A percentile compares a stretch with the other conserved stretches of the same genome.
Conservation (phyloP, 2,113 vertebrate genomes). For the Puma concolor region DNA sequence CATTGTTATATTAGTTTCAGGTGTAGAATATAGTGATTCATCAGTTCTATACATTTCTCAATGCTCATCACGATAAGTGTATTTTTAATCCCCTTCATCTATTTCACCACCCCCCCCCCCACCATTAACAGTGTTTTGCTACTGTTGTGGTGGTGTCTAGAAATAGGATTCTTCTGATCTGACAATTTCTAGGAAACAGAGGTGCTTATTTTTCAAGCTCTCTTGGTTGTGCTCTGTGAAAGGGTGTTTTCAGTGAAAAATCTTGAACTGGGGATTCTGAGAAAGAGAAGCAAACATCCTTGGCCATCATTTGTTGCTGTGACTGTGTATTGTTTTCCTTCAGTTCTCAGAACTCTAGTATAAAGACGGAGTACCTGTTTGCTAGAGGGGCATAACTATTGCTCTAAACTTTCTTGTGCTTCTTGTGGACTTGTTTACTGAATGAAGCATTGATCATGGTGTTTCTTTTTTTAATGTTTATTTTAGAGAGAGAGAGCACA, state of each 20-base stretch:
- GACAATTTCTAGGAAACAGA: neutral
- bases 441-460: neutral
- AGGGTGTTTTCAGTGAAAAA: neutral
- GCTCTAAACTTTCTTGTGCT: neutral
- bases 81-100: neutral
- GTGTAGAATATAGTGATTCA: neutral
- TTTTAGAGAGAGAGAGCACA: too few species aligned
- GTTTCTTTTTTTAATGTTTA: neutral
- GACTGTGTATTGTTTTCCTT: neutral
- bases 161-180: neutral
- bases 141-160: neutral
- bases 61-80: neutral
- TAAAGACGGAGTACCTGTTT: neutral
- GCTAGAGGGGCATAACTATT: neutral
- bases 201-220: neutral
- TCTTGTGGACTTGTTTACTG: neutral
- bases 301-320: neutral
- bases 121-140: neutral
- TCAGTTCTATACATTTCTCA: neutral
- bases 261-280: neutral
- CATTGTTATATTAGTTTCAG: neutral
- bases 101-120: neutral
- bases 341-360: neutral
- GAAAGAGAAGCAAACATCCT: neutral
- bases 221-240: neutral